Evolutionary conservation across 2,888 invertebrate species (phyloP).

Genomic region (Alsophila aescularia): DNA sequence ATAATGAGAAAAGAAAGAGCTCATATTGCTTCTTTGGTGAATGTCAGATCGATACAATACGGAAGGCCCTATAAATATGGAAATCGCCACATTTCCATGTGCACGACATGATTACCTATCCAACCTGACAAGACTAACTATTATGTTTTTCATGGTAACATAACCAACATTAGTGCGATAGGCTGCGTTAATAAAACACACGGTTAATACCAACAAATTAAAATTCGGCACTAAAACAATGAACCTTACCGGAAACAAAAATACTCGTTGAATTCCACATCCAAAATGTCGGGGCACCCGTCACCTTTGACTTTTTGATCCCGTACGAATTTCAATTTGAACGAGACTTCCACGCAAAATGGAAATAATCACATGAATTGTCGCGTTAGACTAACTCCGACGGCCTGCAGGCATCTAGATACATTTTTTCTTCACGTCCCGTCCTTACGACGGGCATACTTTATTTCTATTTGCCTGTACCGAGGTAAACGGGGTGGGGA

Average conservation of each 20-base stretch:
- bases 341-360: neutral
- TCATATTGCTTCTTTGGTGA: too few relatives aligned
- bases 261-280: neutral
- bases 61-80: too few relatives aligned
- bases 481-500: conserved; percentile 69
- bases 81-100: too few relatives aligned
- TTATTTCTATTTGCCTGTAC: conserved; percentile 82
- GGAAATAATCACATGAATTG: conserved; percentile 11
- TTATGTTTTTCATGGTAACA: neutral
- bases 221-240: neutral
- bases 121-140: too few relatives aligned
- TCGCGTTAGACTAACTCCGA: conserved; percentile 40
- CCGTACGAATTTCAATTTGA: neutral
- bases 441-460: conserved; percentile 75
- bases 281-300: neutral
- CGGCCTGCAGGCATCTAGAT: conserved; percentile 62
- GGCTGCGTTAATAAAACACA: neutral
- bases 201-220: neutral
- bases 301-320: conserved; percentile 14
- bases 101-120: too few relatives aligned
- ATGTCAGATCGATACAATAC: too few relatives aligned
- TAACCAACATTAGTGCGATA: neutral
- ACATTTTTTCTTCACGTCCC: conserved; percentile 73
- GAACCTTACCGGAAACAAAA: neutral
- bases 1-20: too few relatives aligned